Evolutionary conservation across 2,113 vertebrate genomes (phyloP).

Genomic region (Ptilonorhynchus violaceus): DNA sequence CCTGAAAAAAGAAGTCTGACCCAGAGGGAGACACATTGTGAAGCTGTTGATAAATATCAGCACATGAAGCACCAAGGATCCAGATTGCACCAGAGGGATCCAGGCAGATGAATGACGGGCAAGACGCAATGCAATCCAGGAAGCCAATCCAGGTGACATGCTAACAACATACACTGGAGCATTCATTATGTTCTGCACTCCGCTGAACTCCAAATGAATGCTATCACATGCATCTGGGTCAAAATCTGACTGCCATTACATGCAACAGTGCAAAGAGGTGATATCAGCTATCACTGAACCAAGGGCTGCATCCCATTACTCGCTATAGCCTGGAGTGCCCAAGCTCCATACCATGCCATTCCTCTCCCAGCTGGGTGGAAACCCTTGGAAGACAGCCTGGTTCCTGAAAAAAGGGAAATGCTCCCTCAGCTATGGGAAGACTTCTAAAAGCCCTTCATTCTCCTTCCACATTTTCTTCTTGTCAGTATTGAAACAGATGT

Average conservation of each 20-base stretch:
- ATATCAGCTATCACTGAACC: neutral
- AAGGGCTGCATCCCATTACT: neutral
- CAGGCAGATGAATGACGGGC: neutral
- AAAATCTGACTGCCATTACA: conserved; percentile 39
- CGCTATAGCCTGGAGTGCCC: neutral
- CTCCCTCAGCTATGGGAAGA: neutral
- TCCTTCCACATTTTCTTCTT: neutral
- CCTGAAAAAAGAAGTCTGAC: neutral
- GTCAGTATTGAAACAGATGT: neutral
- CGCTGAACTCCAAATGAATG: neutral
- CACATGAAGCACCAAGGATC: neutral
- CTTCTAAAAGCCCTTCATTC: neutral
- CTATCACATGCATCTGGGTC: conserved; percentile 48
- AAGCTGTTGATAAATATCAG: neutral
- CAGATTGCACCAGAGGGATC: neutral
- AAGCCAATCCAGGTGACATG: neutral
- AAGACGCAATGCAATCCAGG: neutral
- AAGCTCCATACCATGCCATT: neutral
- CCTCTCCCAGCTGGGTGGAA: neutral
- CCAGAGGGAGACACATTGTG: neutral
- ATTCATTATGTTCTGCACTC: neutral
- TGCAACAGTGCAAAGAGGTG: neutral
- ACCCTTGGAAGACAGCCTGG: neutral
- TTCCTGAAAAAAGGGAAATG: neutral
- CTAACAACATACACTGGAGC: neutral